Conservation (phyloP, 2,797 vertebrate genomes). For the Megalops cyprinoides region DNA sequence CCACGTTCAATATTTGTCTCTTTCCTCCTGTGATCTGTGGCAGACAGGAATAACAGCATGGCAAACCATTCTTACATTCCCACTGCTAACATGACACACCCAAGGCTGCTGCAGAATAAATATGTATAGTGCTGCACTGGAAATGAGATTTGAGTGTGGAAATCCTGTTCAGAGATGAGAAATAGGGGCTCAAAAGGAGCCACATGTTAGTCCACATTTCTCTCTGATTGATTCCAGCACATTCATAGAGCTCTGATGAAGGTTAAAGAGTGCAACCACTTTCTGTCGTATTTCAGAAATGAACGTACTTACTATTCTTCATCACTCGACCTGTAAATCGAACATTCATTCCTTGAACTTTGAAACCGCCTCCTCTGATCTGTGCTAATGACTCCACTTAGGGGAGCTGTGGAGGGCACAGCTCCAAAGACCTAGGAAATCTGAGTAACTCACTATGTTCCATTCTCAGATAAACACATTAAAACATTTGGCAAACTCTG, state of each 20-base stretch:
- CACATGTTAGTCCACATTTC: conserved; percentile 50
- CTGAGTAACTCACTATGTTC: no score
- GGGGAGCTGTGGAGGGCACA: background rate
- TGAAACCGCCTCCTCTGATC: background rate
- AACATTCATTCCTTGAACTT: background rate
- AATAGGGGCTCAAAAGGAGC: conserved; percentile 46
- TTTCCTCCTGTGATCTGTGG: conserved; percentile 23
- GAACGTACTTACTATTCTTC: background rate
- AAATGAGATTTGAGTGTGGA: conserved; percentile 55
- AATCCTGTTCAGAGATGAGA: conserved; percentile 54
- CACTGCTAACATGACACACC: conserved; percentile 29
- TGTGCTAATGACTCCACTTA: background rate
- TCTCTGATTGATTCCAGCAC: conserved; percentile 51
- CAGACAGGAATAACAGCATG: conserved; percentile 28
- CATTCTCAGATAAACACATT: background rate
- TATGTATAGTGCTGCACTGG: conserved; percentile 36
- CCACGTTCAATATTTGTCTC: background rate
- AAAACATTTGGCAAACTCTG: background rate
- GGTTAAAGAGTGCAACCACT: conserved; percentile 42
- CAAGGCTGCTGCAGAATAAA: conserved; percentile 15
- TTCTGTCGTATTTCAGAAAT: background rate
- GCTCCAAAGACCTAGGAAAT: no score
- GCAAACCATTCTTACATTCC: background rate
- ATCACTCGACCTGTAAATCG: background rate
- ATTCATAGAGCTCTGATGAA: conserved; percentile 45